phyloP scores from a whole-genome alignment of 92 coral and sea anemone genomes.

The Paramuricea clavata region DNA sequence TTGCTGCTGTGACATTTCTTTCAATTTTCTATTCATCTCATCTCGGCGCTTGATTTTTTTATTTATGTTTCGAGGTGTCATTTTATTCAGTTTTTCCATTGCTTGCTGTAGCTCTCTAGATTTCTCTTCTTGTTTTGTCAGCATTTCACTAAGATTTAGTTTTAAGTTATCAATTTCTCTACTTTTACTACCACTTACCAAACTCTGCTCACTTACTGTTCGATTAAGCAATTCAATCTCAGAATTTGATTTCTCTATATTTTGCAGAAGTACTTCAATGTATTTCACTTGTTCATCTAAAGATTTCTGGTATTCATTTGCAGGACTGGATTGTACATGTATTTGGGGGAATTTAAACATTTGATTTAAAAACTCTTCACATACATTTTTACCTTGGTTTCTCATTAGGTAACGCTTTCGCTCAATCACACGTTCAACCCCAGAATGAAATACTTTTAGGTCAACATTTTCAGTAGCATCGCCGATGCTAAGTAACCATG shows the following conservation, averaged over 20 bases:
- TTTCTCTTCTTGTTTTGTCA: background rate
- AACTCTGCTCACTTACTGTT: constrained; percentile 17
- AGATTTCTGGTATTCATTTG: background rate
- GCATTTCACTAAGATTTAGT: background rate
- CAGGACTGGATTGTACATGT: background rate
- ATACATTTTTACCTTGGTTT: too few relatives aligned
- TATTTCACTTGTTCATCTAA: constrained; percentile 4
- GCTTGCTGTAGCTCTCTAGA: background rate
- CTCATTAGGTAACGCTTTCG: too few relatives aligned
- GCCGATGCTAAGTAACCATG: background rate
- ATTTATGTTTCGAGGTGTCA: constrained; percentile 34
- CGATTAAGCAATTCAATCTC: constrained; percentile 33
- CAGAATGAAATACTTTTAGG: background rate
- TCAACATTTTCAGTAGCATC: background rate
- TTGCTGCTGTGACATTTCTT: background rate
- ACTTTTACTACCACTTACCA: background rate
- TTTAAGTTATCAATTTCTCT: background rate
- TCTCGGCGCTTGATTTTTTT: constrained; percentile 32
- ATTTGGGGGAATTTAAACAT: background rate
- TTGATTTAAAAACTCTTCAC: background rate
- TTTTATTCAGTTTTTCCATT: background rate
- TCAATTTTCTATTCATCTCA: background rate
- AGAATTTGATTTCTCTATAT: constrained; percentile 22
- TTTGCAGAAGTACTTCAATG: constrained; percentile 18
- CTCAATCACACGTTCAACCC: background rate